Evolutionary conservation across 2,797 vertebrate genomes (phyloP).

Genomic region (Oreortyx pictus): DNA sequence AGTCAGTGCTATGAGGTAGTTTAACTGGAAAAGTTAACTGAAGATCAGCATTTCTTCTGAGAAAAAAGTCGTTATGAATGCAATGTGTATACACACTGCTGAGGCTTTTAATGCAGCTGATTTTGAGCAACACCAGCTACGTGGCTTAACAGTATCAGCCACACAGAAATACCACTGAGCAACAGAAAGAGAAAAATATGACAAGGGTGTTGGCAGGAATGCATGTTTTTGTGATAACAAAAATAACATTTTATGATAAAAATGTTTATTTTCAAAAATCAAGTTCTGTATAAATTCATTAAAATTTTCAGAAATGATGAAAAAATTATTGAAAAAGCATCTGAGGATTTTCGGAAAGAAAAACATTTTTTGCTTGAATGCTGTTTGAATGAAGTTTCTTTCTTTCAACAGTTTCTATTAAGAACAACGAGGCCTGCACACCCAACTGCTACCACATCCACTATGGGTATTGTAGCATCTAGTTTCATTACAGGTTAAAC

Average conservation of each 20-base stretch:
- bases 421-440: not conserved
- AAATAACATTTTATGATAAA: not conserved
- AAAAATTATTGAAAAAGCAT: not conserved
- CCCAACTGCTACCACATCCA: not conserved
- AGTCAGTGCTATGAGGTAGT: not conserved
- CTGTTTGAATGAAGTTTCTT: not conserved
- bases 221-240: not conserved
- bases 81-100: not conserved
- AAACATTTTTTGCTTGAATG: not conserved
- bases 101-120: not conserved
- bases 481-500: not conserved
- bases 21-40: not conserved
- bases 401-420: not conserved
- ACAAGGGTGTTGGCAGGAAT: not conserved
- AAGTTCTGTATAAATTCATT: not conserved
- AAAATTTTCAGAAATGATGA: not conserved
- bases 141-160: not conserved
- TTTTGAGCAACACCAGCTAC: not conserved
- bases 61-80: not conserved
- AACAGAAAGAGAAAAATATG: not conserved
- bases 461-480: not conserved
- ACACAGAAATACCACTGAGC: not conserved
- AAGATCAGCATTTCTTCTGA: not conserved
- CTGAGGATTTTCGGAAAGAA: not conserved
- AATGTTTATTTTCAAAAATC: not conserved